Percentiles rank a stretch among this genome's conserved stretches.
Conservation (phyloP, 2,113 vertebrate species). For the Chloebia gouldiae region DNA sequence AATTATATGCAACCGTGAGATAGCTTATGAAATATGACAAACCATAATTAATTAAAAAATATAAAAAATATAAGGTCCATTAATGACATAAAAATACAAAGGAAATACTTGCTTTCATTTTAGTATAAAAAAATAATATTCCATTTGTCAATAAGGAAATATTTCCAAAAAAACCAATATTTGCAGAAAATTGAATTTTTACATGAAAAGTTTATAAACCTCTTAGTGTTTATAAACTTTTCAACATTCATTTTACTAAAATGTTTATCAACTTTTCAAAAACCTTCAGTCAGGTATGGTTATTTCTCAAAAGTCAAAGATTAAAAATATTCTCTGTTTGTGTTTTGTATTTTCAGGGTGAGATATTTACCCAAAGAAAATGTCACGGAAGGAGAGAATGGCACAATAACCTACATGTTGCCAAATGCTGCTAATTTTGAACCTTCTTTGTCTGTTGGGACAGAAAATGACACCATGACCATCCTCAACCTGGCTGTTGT, state of each 20-base stretch:
- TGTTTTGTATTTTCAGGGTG: constrained; percentile 73
- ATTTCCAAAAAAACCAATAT: neutral
- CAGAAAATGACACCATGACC: constrained; percentile 82
- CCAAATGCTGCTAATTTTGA: constrained; percentile 81
- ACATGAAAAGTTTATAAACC: neutral
- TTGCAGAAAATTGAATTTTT: neutral
- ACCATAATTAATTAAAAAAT: neutral
- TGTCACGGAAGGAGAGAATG: constrained; percentile 67
- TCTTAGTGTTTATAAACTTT: neutral
- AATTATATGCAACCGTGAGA: neutral
- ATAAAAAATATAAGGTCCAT: neutral
- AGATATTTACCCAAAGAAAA: constrained; percentile 85
- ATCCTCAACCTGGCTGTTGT: constrained; percentile 87
- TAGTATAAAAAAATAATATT: neutral
- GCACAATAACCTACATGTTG: constrained; percentile 80
- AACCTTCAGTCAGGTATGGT: neutral
- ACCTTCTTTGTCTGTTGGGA: constrained; percentile 80
- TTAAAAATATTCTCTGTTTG: neutral
- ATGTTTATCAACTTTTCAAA: neutral
- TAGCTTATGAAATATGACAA: neutral
- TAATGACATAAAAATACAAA: neutral
- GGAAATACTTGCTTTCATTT: neutral
- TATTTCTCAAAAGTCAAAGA: neutral
- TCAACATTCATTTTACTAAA: neutral
- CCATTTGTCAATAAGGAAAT: neutral